Percentiles rank a stretch among this genome's conserved stretches.
phyloP scores from a whole-genome alignment of 2,888 invertebrate species.

The Molanna angustata region DNA sequence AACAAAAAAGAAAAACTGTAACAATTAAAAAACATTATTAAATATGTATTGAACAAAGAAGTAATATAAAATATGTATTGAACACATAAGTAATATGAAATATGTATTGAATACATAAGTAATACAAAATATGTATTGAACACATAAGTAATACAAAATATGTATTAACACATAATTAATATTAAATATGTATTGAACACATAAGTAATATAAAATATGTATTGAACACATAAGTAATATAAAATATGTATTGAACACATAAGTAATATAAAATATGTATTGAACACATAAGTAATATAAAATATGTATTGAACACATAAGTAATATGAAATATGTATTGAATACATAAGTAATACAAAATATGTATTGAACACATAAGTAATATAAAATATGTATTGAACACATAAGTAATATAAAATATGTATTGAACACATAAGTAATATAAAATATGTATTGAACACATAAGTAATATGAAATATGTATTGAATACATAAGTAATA shows the following conservation, averaged over 20 bases:
- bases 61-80: neutral
- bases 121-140: neutral
- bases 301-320: neutral
- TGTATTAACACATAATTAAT: neutral
- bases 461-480: no score
- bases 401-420: no score
- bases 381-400: no score
- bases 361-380: no score
- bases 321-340: neutral
- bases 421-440: no score
- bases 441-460: no score
- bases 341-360: neutral
- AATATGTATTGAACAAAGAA: neutral
- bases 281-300: neutral
- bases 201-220: neutral
- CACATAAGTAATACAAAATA: neutral
- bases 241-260: neutral
- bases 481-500: no score
- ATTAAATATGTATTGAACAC: neutral
- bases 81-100: neutral
- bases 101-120: no score
- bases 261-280: neutral
- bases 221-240: neutral
- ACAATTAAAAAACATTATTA: constrained; percentile 1
- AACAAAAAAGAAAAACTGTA: constrained; percentile 8